A percentile compares a stretch with the other conserved stretches of the same genome.
phyloP scores from a whole-genome alignment of 2,797 vertebrate genomes.

The Platyrinchus mystaceus region DNA sequence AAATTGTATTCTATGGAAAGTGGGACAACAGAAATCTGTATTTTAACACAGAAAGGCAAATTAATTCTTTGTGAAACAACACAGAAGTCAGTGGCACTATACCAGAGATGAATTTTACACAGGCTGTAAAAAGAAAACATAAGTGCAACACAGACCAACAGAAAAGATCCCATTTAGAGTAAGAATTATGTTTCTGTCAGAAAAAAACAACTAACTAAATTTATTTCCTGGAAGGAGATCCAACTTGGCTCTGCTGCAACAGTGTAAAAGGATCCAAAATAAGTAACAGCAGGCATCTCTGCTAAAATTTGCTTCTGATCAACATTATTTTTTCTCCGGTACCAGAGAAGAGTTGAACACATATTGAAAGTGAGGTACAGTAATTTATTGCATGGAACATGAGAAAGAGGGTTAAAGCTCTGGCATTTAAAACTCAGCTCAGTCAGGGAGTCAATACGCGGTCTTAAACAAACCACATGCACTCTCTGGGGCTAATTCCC shows the following conservation, averaged over 20 bases:
- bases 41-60: constrained; percentile 31
- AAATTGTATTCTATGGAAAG: not conserved
- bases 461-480: not conserved
- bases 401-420: not conserved
- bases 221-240: constrained; percentile 57
- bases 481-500: not conserved
- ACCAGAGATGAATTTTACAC: constrained; percentile 17
- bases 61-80: constrained; percentile 51
- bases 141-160: constrained; percentile 25
- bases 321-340: constrained; percentile 36
- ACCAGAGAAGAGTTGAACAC: not conserved
- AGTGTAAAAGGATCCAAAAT: constrained; percentile 36
- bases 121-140: constrained; percentile 35
- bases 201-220: constrained; percentile 44
- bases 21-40: not conserved
- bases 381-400: not conserved
- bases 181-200: constrained; percentile 39
- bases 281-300: constrained; percentile 45
- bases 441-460: not conserved
- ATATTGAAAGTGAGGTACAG: not conserved
- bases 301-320: constrained; percentile 28
- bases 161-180: constrained; percentile 47
- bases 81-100: constrained; percentile 31
- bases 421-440: not conserved
- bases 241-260: constrained; percentile 13